Conservation (phyloP, 1,140 invertebrate species). For the Zophobas morio region DNA sequence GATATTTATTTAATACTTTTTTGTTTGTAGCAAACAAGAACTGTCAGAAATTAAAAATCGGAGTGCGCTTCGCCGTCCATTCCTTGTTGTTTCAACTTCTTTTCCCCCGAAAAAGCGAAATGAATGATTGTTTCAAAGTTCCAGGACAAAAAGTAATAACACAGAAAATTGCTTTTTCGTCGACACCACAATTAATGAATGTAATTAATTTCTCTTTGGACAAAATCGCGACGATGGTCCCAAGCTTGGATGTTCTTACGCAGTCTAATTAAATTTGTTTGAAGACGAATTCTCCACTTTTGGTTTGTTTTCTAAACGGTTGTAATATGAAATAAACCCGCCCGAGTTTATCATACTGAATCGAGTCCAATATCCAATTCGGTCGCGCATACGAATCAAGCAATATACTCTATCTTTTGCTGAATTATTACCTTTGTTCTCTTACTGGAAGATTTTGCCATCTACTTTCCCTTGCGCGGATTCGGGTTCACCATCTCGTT, state of each 20-base stretch:
- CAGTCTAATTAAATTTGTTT: slow-evolving; percentile 18
- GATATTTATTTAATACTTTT: slow-evolving; percentile 24
- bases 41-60: slow-evolving; percentile 21
- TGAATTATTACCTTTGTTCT: slow-evolving; percentile 47
- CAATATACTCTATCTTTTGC: slow-evolving; percentile 45
- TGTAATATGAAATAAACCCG: slow-evolving; percentile 11
- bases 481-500: slow-evolving; percentile 22
- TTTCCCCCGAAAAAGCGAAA: slow-evolving; percentile 18
- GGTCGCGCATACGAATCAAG: slow-evolving; percentile 17
- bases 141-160: slow-evolving; percentile 38
- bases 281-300: neutral
- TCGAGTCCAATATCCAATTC: slow-evolving; percentile 20
- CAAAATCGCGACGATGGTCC: slow-evolving; percentile 31
- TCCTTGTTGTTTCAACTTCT: neutral
- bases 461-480: slow-evolving; percentile 15
- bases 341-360: slow-evolving; percentile 29
- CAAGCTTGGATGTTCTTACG: neutral
- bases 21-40: neutral
- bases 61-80: neutral
- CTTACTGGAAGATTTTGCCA: slow-evolving; percentile 11
- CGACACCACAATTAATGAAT: slow-evolving; percentile 52
- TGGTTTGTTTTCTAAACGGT: slow-evolving; percentile 1
- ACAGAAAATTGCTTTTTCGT: slow-evolving; percentile 53
- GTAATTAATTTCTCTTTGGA: slow-evolving; percentile 49
- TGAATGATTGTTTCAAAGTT: slow-evolving; percentile 43